Percentiles rank a stretch among this genome's conserved stretches.
Conservation (phyloP, 1,140 invertebrate genomes). For the Drosophila burlai region DNA sequence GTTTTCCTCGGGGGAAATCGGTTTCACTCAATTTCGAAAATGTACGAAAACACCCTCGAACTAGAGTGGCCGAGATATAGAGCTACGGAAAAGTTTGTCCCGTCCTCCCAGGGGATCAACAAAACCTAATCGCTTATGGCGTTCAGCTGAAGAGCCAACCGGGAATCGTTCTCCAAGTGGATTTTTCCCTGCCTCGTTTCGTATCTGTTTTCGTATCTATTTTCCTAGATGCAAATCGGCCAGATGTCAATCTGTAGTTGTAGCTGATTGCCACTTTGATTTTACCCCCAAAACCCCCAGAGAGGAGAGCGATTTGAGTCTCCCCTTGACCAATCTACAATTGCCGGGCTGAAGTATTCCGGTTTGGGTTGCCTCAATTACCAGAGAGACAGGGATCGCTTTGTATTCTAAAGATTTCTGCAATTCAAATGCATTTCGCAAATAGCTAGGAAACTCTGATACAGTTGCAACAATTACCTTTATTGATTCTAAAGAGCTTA, state of each 20-base stretch:
- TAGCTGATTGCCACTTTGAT: constrained; percentile 65
- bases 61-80: constrained; percentile 19
- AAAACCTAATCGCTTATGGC: constrained; percentile 82
- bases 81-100: constrained; percentile 24
- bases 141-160: constrained; percentile 63
- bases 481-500: background rate
- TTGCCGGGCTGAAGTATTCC: background rate
- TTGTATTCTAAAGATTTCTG: constrained; percentile 6
- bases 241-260: constrained; percentile 78
- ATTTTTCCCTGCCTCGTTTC: constrained; percentile 20
- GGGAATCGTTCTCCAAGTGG: constrained; percentile 54
- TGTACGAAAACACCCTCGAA: constrained; percentile 48
- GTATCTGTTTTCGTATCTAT: constrained; percentile 41
- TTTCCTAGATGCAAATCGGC: constrained; percentile 69
- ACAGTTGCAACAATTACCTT: constrained; percentile 1
- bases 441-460: background rate
- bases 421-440: constrained; percentile 43
- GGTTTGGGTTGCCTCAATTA: constrained; percentile 47
- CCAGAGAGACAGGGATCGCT: background rate
- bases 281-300: constrained; percentile 16
- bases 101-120: constrained; percentile 70
- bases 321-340: constrained; percentile 6
- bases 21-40: constrained; percentile 79
- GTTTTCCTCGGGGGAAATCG: constrained; percentile 74
- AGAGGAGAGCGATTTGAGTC: background rate